phyloP scores from a whole-genome alignment of 1,140 invertebrate genomes.

The Achatina immaculata region DNA sequence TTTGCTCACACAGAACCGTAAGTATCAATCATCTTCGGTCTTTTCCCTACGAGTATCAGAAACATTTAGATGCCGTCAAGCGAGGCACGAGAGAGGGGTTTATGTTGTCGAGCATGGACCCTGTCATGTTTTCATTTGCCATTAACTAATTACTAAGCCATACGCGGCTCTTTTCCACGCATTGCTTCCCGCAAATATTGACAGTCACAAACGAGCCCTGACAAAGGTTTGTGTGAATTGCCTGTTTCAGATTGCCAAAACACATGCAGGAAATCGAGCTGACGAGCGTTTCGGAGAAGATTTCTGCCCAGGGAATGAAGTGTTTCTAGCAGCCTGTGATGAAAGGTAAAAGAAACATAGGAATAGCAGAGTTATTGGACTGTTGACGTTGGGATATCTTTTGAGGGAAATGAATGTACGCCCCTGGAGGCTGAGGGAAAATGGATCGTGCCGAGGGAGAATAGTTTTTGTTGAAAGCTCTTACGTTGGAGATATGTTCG shows the following conservation, averaged over 20 bases:
- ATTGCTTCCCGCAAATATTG: background rate
- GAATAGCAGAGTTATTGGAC: background rate
- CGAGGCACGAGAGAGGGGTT: conserved; percentile 10
- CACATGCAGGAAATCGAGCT: conserved; percentile 3
- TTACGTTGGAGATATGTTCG: background rate
- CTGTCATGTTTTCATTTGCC: background rate
- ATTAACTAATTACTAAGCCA: conserved; percentile 9
- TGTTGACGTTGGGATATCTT: background rate
- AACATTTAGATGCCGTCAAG: background rate
- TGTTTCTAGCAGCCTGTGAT: background rate
- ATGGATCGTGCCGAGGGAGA: background rate
- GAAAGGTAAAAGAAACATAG: conserved; percentile 7
- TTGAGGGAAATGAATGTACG: background rate
- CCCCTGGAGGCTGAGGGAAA: background rate
- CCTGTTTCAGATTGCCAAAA: background rate
- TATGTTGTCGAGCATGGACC: background rate
- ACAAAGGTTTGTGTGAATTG: conserved; percentile 17
- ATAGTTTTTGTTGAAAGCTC: conserved; percentile 4
- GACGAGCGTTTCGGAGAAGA: background rate
- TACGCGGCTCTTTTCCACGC: background rate
- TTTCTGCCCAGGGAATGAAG: background rate
- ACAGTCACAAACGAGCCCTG: conserved; percentile 4
- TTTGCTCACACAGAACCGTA: background rate
- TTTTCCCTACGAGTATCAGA: background rate
- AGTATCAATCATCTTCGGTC: background rate